Evolutionary conservation across 2,888 invertebrate genomes (phyloP).

Genomic region (Gastrophysa polygoni): DNA sequence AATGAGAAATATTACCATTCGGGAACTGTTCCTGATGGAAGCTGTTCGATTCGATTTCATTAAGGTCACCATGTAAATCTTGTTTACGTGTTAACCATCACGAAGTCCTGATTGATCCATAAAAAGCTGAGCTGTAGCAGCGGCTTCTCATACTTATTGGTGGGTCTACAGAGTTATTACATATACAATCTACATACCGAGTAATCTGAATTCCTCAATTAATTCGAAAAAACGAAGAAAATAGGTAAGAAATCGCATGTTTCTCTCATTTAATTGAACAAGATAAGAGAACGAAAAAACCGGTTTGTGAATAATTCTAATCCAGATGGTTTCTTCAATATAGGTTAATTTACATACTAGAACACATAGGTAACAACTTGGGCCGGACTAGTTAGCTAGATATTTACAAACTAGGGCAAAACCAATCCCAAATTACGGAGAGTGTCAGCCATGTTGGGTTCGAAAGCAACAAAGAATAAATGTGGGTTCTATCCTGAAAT

Average conservation of each 20-base stretch:
- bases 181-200: neutral
- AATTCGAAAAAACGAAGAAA: conserved; percentile 18
- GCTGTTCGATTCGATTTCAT: no score
- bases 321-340: conserved; percentile 41
- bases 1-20: no score
- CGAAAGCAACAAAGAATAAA: no score
- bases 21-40: no score
- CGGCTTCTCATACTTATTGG: neutral
- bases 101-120: neutral
- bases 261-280: conserved; percentile 37
- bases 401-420: conserved; percentile 30
- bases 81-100: neutral
- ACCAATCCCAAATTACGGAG: neutral
- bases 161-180: neutral
- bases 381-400: conserved; percentile 35
- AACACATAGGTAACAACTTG: conserved; percentile 30
- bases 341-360: conserved; percentile 42
- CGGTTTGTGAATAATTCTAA: conserved; percentile 43
- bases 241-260: conserved; percentile 29
- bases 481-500: no score
- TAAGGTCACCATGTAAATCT: neutral
- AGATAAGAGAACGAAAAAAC: conserved; percentile 39
- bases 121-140: neutral
- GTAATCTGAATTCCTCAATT: conserved; percentile 17
- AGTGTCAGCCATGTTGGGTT: no score